phyloP scores from a whole-genome alignment of 37 sponge, comb jelly and placozoan genomes.

The Theonella swinhoei region DNA sequence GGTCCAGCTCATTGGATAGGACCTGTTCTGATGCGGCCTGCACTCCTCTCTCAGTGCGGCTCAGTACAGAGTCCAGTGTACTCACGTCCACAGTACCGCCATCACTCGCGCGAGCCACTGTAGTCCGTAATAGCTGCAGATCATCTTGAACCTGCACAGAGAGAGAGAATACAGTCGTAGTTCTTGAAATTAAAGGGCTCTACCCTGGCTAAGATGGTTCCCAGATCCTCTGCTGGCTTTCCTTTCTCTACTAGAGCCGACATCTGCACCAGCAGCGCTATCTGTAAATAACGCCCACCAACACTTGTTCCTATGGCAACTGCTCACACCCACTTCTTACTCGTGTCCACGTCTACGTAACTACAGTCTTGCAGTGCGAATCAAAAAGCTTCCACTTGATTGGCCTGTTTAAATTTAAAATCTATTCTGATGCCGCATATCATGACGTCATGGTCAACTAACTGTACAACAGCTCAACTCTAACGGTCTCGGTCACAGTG shows the following conservation, averaged over 20 bases:
- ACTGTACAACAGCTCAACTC: too few species aligned
- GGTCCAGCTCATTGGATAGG: slow-evolving; percentile 39
- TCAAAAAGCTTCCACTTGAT: too few species aligned
- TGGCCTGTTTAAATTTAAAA: too few species aligned
- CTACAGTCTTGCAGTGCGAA: too few species aligned
- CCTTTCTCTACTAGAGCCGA: not conserved
- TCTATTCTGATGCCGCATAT: too few species aligned
- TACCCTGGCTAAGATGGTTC: slow-evolving; percentile 66
- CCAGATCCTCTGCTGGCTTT: slow-evolving; percentile 35
- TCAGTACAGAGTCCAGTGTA: slow-evolving; percentile 53
- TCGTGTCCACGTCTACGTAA: not conserved
- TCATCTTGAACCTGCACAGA: slow-evolving; percentile 71
- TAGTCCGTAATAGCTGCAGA: slow-evolving; percentile 52
- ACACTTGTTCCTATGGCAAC: slow-evolving; percentile 14
- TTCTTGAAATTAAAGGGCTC: not conserved
- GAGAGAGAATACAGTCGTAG: not conserved
- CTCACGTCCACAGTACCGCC: slow-evolving; percentile 29
- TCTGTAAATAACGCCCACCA: not conserved
- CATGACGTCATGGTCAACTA: too few species aligned
- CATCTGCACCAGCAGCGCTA: not conserved
- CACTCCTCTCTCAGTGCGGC: slow-evolving; percentile 70
- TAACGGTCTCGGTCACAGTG: too few species aligned
- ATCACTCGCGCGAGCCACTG: slow-evolving; percentile 2
- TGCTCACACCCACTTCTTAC: not conserved
- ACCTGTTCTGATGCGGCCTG: slow-evolving; percentile 67